Evolutionary conservation across 2,797 vertebrate species (phyloP).

Genomic region (Hapalemur alaotrensis): DNA sequence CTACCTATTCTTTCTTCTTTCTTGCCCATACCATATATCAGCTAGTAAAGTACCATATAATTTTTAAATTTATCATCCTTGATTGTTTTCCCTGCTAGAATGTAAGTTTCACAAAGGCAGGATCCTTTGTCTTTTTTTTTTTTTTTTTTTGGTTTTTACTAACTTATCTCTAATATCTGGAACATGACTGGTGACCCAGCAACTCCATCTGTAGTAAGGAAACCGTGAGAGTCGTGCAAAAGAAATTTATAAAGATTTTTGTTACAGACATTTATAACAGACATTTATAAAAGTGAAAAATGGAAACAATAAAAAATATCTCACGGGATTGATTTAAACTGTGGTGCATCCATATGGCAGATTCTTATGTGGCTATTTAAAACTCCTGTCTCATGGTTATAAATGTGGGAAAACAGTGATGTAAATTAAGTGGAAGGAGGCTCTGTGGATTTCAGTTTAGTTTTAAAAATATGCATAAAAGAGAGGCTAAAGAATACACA

Average conservation of each 20-base stretch:
- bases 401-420: slow-evolving; percentile 28
- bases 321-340: slow-evolving; percentile 53
- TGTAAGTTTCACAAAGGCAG: neutral
- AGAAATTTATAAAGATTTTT: slow-evolving; percentile 23
- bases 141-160: neutral
- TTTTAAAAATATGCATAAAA: neutral
- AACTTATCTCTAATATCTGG: neutral
- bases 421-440: neutral
- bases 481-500: neutral
- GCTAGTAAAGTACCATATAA: neutral
- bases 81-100: neutral
- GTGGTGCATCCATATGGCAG: neutral
- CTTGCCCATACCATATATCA: neutral
- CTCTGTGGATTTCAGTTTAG: slow-evolving; percentile 1
- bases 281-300: slow-evolving; percentile 40
- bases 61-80: neutral
- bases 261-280: slow-evolving; percentile 17
- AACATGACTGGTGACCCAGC: neutral
- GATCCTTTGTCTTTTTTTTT: neutral
- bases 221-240: neutral
- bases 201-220: slow-evolving; percentile 26
- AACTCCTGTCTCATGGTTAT: slow-evolving; percentile 32
- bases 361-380: slow-evolving; percentile 29
- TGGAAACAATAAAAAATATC: neutral
- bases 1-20: neutral